These are phyloP conservation scores for Rhodinocichla rosea DNA, from an alignment of 2,113 vertebrate species.

Conservation along the genomic window DNA sequence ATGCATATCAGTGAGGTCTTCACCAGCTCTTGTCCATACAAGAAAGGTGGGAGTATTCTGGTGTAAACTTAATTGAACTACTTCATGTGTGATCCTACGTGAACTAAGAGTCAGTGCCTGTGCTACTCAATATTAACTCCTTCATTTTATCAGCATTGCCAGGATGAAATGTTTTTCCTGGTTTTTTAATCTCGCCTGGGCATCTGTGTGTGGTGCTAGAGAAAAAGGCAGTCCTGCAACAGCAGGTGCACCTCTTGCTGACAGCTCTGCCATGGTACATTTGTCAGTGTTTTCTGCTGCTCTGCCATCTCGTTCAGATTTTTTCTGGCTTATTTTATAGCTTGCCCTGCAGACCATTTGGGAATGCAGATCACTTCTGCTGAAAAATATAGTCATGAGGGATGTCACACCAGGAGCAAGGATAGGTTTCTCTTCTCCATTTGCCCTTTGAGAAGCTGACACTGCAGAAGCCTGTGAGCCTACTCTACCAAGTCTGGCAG, in stretches of 20 bases:
- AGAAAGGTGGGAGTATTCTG: not conserved
- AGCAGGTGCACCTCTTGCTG: not conserved
- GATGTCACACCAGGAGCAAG: not conserved
- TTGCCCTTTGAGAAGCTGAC: not conserved
- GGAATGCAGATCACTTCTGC: not conserved
- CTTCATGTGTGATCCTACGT: not conserved
- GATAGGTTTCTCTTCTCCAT: not conserved
- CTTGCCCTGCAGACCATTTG: not conserved
- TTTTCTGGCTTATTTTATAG: not conserved
- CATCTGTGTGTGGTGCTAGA: not conserved
- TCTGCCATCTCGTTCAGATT: not conserved
- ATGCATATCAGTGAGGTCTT: not conserved
- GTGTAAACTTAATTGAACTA: not conserved
- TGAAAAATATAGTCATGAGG: not conserved
- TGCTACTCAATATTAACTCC: not conserved
- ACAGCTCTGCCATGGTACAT: not conserved
- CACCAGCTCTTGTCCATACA: not conserved
- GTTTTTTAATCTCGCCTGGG: not conserved
- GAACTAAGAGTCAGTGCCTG: not conserved
- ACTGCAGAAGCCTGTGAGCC: not conserved
- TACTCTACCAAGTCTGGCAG: not conserved
- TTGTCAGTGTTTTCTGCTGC: not conserved
- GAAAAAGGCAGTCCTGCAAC: not conserved
- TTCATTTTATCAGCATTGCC: not conserved
- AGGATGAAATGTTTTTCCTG: not conserved